Evolutionary conservation across 2,797 vertebrate species (phyloP), one percentile per base, ranked within the genome.

Genomic region (Enteromius unitaeniatus): DNA sequence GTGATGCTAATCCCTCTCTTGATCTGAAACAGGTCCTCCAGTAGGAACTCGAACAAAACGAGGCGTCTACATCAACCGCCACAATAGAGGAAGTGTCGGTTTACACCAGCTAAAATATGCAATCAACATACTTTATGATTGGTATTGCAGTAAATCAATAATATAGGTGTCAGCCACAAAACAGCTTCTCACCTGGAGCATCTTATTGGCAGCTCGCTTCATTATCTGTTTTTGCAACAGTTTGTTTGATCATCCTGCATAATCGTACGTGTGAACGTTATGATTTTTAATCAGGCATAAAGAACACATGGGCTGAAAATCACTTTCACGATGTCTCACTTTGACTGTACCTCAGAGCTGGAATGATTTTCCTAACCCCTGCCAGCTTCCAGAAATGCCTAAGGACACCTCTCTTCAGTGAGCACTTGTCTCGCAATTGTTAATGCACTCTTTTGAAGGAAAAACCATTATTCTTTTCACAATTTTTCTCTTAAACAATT

Each of bases 21-120:
- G 60, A 82, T 79, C 81, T 87, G 69, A 85, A 78, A 45, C 62
- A 58, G 78, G 79, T 51, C 75, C 31, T 60, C 42, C 40, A 78
- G 67, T 78, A n/a, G 70, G 42, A 79, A 78, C 82, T 51, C 6
- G 2, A 70, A 84, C 3, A 37, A 62, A 40, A 84, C 31, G 2
- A 64, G 37, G 10, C n/a, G 26, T 84, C 74, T 83, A 23, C 23
- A 76, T 58, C 51, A 58, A 60, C 51, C 9, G 21, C 28, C 8
- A 70, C 15, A 72, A 40, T 49, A 64, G 49, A 31, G 17, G 9
- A 65, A 49, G 45, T 3, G 60, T 47, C 69, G 49, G 23, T 47
- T 78, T 19, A 78, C 26, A n/a, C 23, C 1, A 65, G 40, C 28
- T 49, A 4, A 49, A 34, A 28, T 34, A 49, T 26, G 10, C n/a